phyloP scores from a whole-genome alignment of 1,140 invertebrate genomes.

The Hypothenemus hampei region DNA sequence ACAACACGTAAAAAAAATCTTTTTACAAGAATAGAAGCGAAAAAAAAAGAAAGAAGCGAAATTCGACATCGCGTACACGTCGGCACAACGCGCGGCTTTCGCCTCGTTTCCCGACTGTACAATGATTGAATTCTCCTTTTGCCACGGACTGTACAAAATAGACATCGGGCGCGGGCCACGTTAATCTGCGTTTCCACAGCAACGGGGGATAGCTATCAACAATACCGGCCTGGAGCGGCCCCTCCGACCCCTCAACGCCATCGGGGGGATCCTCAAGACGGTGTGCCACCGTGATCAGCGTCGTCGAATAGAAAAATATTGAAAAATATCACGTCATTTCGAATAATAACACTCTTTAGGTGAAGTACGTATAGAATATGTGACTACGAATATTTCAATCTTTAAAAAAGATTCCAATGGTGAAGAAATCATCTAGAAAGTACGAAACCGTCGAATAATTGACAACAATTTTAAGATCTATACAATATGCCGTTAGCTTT shows the following conservation, averaged over 20 bases:
- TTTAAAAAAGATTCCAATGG: too few species aligned
- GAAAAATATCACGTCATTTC: too few species aligned
- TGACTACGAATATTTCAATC: too few species aligned
- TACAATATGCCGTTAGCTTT: too few species aligned
- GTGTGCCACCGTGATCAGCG: conserved; percentile 24
- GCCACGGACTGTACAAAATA: conserved; percentile 44
- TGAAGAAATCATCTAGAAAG: too few species aligned
- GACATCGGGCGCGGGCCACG: conserved; percentile 46
- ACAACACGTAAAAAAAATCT: background rate
- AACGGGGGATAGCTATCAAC: conserved; percentile 48
- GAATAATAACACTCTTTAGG: too few species aligned
- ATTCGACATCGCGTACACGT: conserved; percentile 18
- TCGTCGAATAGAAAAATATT: conserved; percentile 18
- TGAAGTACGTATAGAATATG: too few species aligned
- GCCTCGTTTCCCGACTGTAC: conserved; percentile 41
- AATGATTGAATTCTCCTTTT: conserved; percentile 44
- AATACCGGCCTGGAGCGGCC: conserved; percentile 41
- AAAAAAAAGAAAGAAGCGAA: conserved; percentile 14
- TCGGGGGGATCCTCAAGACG: conserved; percentile 21
- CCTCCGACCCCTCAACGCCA: conserved; percentile 13
- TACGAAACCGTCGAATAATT: too few species aligned
- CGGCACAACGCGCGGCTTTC: conserved; percentile 8
- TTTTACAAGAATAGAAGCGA: too few species aligned
- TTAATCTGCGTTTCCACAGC: conserved; percentile 46
- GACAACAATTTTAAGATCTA: too few species aligned